Evolutionary conservation across 2,797 vertebrate genomes (phyloP).

Genomic region (Simalia tracyae): DNA sequence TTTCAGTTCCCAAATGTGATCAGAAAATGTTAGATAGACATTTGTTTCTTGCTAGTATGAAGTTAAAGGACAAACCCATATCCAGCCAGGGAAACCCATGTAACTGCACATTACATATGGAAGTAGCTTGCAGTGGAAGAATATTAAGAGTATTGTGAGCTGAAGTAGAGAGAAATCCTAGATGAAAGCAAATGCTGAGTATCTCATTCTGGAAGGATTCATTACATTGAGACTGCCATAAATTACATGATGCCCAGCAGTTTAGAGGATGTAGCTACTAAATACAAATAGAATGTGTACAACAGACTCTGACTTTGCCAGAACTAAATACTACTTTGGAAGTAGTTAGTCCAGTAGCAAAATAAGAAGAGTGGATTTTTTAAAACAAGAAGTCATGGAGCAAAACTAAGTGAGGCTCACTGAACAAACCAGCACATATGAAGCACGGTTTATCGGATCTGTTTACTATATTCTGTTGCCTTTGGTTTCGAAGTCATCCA

Average conservation of each 20-base stretch:
- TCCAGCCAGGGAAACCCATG: not conserved
- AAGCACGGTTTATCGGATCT: not conserved
- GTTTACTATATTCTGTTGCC: not conserved
- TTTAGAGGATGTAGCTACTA: constrained; percentile 58
- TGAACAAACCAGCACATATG: not conserved
- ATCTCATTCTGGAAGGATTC: constrained; percentile 55
- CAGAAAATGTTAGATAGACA: not conserved
- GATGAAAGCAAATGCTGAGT: constrained; percentile 46
- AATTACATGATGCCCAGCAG: constrained; percentile 56
- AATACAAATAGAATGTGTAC: constrained; percentile 37
- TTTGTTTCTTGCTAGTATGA: not conserved
- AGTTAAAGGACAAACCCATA: not conserved
- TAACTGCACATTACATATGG: constrained; percentile 18
- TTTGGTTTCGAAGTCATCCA: constrained; percentile 21
- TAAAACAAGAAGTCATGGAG: not conserved
- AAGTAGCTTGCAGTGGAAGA: not conserved
- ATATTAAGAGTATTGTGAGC: not conserved
- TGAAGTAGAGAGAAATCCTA: not conserved
- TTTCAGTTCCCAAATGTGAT: not conserved
- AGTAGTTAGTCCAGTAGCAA: not conserved
- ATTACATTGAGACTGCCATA: constrained; percentile 55
- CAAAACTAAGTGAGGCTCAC: constrained; percentile 1
- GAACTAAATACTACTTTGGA: constrained; percentile 31
- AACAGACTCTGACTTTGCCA: constrained; percentile 8
- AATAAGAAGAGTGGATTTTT: not conserved